Percentiles rank a stretch among this genome's conserved stretches.
These are phyloP conservation scores for Anoplius nigerrimus DNA, from an alignment of 2,888 invertebrate genomes.

Conservation along the genomic window DNA sequence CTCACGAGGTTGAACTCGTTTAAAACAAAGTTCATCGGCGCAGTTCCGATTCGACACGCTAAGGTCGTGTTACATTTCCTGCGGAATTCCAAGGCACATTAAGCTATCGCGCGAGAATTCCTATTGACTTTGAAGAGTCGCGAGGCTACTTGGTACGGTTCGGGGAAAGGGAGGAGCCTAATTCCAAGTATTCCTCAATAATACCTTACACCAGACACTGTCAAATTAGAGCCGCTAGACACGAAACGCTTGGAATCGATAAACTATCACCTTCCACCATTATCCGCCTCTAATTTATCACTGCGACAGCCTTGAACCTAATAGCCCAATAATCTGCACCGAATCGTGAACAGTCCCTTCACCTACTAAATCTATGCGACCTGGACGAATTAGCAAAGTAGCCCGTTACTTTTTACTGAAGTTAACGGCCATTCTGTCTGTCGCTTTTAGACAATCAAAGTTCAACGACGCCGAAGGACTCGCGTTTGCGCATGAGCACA, in stretches of 20 bases:
- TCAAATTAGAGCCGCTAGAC: too few species aligned
- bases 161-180: background rate
- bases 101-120: conserved; percentile 8
- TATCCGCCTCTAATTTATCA: too few species aligned
- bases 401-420: background rate
- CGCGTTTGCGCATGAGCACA: conserved; percentile 78
- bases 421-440: too few species aligned
- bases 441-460: conserved; percentile 63
- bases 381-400: too few species aligned
- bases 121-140: conserved; percentile 4
- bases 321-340: too few species aligned
- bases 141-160: background rate
- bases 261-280: too few species aligned
- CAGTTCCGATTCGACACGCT: conserved; percentile 22
- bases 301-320: too few species aligned
- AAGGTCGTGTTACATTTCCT: conserved; percentile 5
- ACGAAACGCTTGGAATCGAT: too few species aligned
- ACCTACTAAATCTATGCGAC: too few species aligned
- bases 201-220: too few species aligned
- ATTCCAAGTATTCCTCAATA: too few species aligned
- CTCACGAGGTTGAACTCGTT: conserved; percentile 38
- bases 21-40: conserved; percentile 33
- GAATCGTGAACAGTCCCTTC: too few species aligned
- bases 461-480: conserved; percentile 75
- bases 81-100: background rate